A percentile compares a stretch with the other conserved stretches of the same genome.
Evolutionary conservation across 2,888 invertebrate species (phyloP).

Genomic region (Spilosoma lubricipeda): DNA sequence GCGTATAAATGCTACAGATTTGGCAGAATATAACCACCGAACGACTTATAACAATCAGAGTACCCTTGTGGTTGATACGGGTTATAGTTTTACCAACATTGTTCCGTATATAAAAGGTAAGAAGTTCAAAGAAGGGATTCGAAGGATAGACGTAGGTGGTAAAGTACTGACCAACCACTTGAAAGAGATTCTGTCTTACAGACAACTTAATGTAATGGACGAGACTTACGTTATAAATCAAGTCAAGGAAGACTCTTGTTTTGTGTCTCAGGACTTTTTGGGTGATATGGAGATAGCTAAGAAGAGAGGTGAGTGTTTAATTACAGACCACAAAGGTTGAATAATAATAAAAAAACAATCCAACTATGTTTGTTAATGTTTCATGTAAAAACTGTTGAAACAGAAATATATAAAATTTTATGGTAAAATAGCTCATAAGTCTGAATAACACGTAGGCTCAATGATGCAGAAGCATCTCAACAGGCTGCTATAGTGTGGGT

Average conservation of each 20-base stretch:
- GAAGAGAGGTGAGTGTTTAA: slow-evolving; percentile 67
- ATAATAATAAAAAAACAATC: too few species aligned
- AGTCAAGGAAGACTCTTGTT: slow-evolving; percentile 98
- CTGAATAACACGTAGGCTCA: too few species aligned
- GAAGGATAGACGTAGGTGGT: slow-evolving; percentile 97
- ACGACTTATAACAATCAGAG: slow-evolving; percentile 86
- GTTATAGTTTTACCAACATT: slow-evolving; percentile 98
- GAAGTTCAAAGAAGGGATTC: slow-evolving; percentile 88
- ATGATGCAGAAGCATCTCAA: too few species aligned
- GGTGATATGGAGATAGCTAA: slow-evolving; percentile 91
- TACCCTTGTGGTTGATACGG: slow-evolving; percentile 95
- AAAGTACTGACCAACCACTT: slow-evolving; percentile 98
- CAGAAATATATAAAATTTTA: too few species aligned
- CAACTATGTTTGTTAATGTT: too few species aligned
- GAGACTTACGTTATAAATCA: slow-evolving; percentile 99
- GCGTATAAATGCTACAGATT: slow-evolving; percentile 92
- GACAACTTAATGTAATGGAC: slow-evolving; percentile 99
- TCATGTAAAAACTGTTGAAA: too few species aligned
- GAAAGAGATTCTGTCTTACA: slow-evolving; percentile 98
- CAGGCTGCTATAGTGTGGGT: too few species aligned
- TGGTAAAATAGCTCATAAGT: too few species aligned
- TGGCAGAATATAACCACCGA: slow-evolving; percentile 90
- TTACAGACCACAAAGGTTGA: too few species aligned
- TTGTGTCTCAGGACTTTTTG: slow-evolving; percentile 94
- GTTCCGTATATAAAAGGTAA: slow-evolving; percentile 95